These are phyloP conservation scores for Ascidia mentula DNA, from an alignment of 23 tunicate genomes.

Conservation along the genomic window DNA sequence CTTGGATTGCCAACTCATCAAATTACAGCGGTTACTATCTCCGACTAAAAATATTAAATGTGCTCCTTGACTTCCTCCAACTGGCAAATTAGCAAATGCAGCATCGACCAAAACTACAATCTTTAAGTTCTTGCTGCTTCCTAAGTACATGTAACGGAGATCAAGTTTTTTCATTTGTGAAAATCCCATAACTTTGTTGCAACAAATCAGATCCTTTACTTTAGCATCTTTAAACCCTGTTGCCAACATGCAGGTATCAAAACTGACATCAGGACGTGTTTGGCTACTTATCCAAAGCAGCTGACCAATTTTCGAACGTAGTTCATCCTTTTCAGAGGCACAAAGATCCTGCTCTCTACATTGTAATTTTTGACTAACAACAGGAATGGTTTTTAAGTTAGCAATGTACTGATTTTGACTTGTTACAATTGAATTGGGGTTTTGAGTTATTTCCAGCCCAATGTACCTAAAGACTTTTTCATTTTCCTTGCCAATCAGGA, in stretches of 20 bases:
- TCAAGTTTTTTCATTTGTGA: background rate
- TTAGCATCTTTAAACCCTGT: conserved; percentile 9
- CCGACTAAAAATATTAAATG: conserved; percentile 6
- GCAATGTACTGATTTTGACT: conserved; percentile 1
- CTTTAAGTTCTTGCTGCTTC: background rate
- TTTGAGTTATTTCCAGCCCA: conserved; percentile 12
- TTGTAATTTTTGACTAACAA: background rate
- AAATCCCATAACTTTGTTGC: conserved; percentile 13
- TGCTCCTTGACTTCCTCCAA: conserved; percentile 13
- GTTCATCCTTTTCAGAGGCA: background rate
- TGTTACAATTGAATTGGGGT: background rate
- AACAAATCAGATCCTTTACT: background rate
- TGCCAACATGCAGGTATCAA: conserved; percentile 12
- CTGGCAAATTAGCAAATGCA: conserved; percentile 4
- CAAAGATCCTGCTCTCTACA: background rate
- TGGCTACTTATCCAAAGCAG: conserved; percentile 17
- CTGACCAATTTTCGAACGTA: conserved; percentile 28
- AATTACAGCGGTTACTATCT: background rate
- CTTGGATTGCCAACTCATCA: conserved; percentile 11
- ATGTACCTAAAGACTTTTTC: background rate
- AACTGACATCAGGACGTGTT: conserved; percentile 19
- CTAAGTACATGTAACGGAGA: background rate
- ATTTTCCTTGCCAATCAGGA: background rate
- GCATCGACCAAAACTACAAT: conserved; percentile 2
- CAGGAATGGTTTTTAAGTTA: background rate